phyloP scores from a whole-genome alignment of 1,140 invertebrate genomes.

The Magallana gigas region DNA sequence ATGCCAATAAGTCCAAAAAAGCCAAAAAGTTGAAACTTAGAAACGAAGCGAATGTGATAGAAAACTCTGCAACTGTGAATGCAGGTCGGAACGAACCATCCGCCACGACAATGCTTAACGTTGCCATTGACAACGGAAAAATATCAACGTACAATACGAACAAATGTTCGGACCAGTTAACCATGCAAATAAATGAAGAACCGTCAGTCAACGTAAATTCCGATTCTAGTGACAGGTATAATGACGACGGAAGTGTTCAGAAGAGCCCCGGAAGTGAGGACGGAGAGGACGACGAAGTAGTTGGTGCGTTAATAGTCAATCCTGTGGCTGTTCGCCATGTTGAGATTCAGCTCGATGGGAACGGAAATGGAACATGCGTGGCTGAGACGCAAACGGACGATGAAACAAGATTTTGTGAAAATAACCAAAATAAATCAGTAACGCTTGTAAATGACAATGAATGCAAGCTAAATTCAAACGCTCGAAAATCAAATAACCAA shows the following conservation, averaged over 20 bases:
- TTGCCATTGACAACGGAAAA: constrained; percentile 69
- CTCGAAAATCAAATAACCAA: constrained; percentile 34
- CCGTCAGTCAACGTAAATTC: constrained; percentile 82
- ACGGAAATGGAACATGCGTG: constrained; percentile 60
- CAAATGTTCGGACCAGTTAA: constrained; percentile 57
- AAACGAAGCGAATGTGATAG: constrained; percentile 70
- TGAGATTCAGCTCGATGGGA: constrained; percentile 49
- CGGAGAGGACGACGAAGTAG: constrained; percentile 86
- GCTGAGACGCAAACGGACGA: constrained; percentile 49
- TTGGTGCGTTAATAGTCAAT: constrained; percentile 82
- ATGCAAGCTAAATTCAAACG: constrained; percentile 29
- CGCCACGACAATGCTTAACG: constrained; percentile 71
- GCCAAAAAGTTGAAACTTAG: constrained; percentile 56
- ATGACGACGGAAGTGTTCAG: constrained; percentile 82
- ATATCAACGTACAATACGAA: constrained; percentile 81
- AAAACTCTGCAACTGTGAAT: constrained; percentile 69
- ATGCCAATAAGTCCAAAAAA: constrained; percentile 80
- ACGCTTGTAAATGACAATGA: constrained; percentile 41
- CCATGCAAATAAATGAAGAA: constrained; percentile 81
- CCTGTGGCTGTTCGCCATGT: constrained; percentile 64
- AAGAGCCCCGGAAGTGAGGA: constrained; percentile 78
- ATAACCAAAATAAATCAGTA: constrained; percentile 30
- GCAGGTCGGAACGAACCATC: constrained; percentile 65
- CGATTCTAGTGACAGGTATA: constrained; percentile 79
- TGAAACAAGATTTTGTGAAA: constrained; percentile 51